Conservation (phyloP, 2,888 invertebrate genomes). For the Lydus trimaculatus region DNA sequence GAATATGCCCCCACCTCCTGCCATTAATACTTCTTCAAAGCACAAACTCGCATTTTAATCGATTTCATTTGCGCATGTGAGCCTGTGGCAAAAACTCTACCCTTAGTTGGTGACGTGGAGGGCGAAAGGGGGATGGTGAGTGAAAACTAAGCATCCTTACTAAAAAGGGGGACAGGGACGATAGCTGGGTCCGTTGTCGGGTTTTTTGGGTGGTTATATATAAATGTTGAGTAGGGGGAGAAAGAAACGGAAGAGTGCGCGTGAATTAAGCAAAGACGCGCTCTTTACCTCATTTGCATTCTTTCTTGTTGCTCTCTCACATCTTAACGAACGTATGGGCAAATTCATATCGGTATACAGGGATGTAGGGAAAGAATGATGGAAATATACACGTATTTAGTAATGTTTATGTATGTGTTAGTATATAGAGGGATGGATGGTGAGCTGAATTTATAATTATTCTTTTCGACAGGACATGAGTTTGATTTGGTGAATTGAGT, state of each 20-base stretch:
- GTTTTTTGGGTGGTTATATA: not conserved
- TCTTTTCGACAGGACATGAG: conserved; percentile 43
- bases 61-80: conserved; percentile 74
- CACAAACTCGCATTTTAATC: conserved; percentile 72
- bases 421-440: conserved; percentile 12
- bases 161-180: conserved; percentile 38
- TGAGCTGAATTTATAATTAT: conserved; percentile 52
- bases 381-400: conserved; percentile 32
- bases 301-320: conserved; percentile 49
- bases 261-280: conserved; percentile 62
- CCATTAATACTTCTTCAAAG: conserved; percentile 65
- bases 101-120: conserved; percentile 55
- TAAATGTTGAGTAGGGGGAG: conserved; percentile 34
- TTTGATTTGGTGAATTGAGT: conserved; percentile 33
- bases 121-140: conserved; percentile 43
- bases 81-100: conserved; percentile 64
- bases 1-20: conserved; percentile 51
- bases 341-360: conserved; percentile 32
- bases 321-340: conserved; percentile 30
- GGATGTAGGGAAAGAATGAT: conserved; percentile 32
- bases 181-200: conserved; percentile 34
- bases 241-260: conserved; percentile 63
- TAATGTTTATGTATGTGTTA: conserved; percentile 33
- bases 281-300: conserved; percentile 61
- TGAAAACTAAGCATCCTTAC: conserved; percentile 52